Evolutionary conservation across 1,140 invertebrate genomes (phyloP), one percentile per base, ranked within the genome.

Genomic region (Drosophila micromelanica): DNA sequence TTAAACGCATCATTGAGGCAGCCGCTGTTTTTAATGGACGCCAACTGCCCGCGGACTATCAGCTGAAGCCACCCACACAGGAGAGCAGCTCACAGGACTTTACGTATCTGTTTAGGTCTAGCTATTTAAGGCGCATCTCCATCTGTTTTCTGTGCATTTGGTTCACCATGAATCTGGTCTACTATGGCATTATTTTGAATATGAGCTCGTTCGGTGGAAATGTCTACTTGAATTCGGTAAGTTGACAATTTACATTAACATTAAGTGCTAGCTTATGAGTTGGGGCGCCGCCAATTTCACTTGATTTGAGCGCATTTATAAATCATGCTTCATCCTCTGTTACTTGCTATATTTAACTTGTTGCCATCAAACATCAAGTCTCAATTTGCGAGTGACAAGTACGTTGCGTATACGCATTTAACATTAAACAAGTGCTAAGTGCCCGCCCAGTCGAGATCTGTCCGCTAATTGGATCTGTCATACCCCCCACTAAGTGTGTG

Each of bases 111-210:
- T 95, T 96, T 75, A 93, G 93, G 54, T 94, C 93, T 37, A 93
- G 93, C 57, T 91, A 93, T 40, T 93, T 95, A 72, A 90, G 95
- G n/a, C 94, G 94, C 75, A 94, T 94, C 51, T 95, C 95, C 0
- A 92, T 95, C 12, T 94, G 95, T 63, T 92, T 95, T 11, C 95
- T 95, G 46, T 87, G 95, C 43, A 94, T 95, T 56, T 96, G 96
- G 96, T 96, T 96, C 89, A 93, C 94, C 38, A 95, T 96, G 86
- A 96, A 96, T 70, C 93, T 96, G 23, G 94, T 95, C 3, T 96
- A 96, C 82, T 96, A 96, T 68, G 95, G 95, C 8, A 92, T 96
- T 6, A 93, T 96, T 35, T 91, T 96, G 17, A 96, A 96, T 76
- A 93, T 96, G 69, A 94, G 94, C 40, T 95, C 95, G 65, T 95